These are phyloP conservation scores for Aurelia coerulea DNA, from an alignment of 30 jellyfish, hydroid and myxozoan genomes.

Conservation along the genomic window DNA sequence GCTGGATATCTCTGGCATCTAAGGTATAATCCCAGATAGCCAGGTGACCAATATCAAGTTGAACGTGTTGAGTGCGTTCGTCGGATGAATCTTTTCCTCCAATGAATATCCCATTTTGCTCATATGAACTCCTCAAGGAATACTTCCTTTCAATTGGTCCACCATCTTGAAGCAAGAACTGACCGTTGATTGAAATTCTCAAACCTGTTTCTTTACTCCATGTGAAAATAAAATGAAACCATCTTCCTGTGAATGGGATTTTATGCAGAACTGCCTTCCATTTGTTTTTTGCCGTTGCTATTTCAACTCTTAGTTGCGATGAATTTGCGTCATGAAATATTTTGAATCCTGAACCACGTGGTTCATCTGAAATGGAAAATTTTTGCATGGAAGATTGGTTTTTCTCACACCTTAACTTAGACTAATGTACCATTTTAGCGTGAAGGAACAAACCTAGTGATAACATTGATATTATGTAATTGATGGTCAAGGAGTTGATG, in stretches of 20 bases:
- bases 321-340: slow-evolving; percentile 62
- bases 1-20: slow-evolving; percentile 31
- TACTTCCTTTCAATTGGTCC: slow-evolving; percentile 38
- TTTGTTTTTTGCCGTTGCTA: slow-evolving; percentile 53
- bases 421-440: too few relatives aligned
- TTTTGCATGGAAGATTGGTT: too few relatives aligned
- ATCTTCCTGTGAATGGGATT: slow-evolving; percentile 62
- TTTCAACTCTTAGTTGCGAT: slow-evolving; percentile 66
- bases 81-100: slow-evolving; percentile 73
- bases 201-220: slow-evolving; percentile 79
- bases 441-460: too few relatives aligned
- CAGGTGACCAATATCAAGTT: slow-evolving; percentile 77
- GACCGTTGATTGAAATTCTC: slow-evolving; percentile 74
- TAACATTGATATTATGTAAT: too few relatives aligned
- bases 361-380: slow-evolving; percentile 45
- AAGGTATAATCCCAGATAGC: slow-evolving; percentile 82
- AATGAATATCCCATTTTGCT: slow-evolving; percentile 54
- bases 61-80: slow-evolving; percentile 31
- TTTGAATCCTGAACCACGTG: slow-evolving; percentile 82
- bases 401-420: too few relatives aligned
- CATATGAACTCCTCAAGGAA: neutral
- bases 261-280: slow-evolving; percentile 81
- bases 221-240: slow-evolving; percentile 89
- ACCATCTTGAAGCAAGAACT: slow-evolving; percentile 34
- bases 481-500: too few relatives aligned